Percentiles rank a stretch among this genome's conserved stretches.
These are phyloP conservation scores for Caprella mutica DNA, from an alignment of 2,888 invertebrate genomes.

Conservation along the genomic window DNA sequence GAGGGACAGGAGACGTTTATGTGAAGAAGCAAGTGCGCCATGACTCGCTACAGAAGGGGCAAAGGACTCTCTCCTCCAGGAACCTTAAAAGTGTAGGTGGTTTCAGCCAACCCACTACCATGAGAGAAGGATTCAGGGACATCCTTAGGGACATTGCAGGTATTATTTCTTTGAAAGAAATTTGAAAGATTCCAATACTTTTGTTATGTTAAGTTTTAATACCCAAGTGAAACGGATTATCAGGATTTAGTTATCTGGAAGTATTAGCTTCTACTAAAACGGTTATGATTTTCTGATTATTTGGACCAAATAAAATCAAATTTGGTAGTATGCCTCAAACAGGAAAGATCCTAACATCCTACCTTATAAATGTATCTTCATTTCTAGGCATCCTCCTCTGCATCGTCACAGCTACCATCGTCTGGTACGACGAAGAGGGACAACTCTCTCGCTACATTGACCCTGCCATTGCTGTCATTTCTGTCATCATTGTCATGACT, in stretches of 20 bases:
- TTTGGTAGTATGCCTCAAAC: too few species aligned
- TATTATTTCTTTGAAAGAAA: conserved; percentile 8
- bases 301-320: too few species aligned
- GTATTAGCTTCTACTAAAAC: too few species aligned
- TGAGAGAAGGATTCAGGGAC: conserved; percentile 12
- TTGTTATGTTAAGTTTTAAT: too few species aligned
- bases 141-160: conserved; percentile 25
- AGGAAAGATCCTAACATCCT: too few species aligned
- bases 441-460: conserved; percentile 24
- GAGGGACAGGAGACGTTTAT: conserved; percentile 22
- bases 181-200: too few species aligned
- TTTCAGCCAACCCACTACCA: background rate
- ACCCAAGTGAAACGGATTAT: too few species aligned
- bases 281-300: too few species aligned
- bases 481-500: conserved; percentile 19
- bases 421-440: conserved; percentile 17
- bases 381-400: conserved; percentile 22
- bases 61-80: conserved; percentile 22
- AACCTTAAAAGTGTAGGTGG: conserved; percentile 4
- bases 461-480: conserved; percentile 21
- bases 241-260: too few species aligned
- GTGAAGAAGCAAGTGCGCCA: conserved; percentile 21
- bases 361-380: too few species aligned
- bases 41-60: conserved; percentile 26
- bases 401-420: conserved; percentile 20